Evolutionary conservation across 2,113 vertebrate genomes (phyloP), one percentile per base, ranked within the genome.

Genomic region (Odocoileus hemionus): DNA sequence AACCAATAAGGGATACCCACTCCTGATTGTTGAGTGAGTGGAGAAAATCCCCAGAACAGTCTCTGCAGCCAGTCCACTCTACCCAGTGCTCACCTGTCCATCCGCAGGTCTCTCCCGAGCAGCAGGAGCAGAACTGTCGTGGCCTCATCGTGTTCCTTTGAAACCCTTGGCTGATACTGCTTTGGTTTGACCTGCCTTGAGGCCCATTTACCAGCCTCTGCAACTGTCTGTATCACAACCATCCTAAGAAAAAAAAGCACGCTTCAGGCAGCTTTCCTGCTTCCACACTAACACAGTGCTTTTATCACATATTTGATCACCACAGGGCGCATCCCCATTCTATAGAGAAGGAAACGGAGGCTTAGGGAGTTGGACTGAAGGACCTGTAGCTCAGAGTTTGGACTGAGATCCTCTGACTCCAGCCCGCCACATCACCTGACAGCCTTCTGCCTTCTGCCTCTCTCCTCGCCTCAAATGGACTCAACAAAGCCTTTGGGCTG

Each of bases 361-460:
- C 61, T 36, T 9, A 19, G 78, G 67, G 70, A 89, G 30, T 15
- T 25, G 58, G 43, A 61, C 17, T 12, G 30, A 17, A n/a, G 9
- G 57, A 79, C 57, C 64, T 55, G 58, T 79, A 50, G 28, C 30
- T 82, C 47, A 36, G 12, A 60, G 55, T 43, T 2, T 70, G 11
- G 79, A 93, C 13, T 6, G 10, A 13, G 52, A 30, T 30, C 61
- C 55, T 83, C 60, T 23, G 50, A 47, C 7, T 57, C 54, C 2
- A 4, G 58, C 21, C 83, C 16, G 36, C 74, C 58, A 13, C 1
- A 0, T 30, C 2, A 4, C 47, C 45, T 5, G 2, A 39, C 33
- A 10, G 45, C 7, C 4, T 47, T 26, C 76, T 15, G 45, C 7
- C 4, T 47, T 26, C 76, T 15, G 30, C 11, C 67, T 26, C 39